These are phyloP conservation scores for Ferrisia virgata DNA, from an alignment of 2,888 invertebrate species.

Conservation along the genomic window DNA sequence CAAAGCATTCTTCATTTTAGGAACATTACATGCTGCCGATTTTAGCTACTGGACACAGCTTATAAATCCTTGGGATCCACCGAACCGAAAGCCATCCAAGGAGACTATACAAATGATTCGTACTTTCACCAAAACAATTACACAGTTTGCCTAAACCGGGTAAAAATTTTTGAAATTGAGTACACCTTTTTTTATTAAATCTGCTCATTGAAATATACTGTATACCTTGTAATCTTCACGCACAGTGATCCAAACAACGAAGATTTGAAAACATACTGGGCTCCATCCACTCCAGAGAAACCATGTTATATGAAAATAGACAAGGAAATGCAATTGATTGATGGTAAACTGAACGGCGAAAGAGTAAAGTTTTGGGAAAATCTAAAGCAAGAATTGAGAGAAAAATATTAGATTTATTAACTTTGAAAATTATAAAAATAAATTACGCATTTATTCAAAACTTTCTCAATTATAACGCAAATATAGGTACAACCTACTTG, in stretches of 20 bases:
- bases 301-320: conserved; percentile 2
- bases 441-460: too few relatives aligned
- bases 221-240: too few relatives aligned
- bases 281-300: neutral
- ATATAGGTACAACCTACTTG: too few relatives aligned
- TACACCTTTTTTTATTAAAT: neutral
- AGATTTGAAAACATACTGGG: neutral
- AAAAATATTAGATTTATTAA: neutral
- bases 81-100: neutral
- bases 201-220: neutral
- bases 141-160: conserved; percentile 17
- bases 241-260: conserved; percentile 10
- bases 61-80: neutral
- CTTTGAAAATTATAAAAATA: too few relatives aligned
- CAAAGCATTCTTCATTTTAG: neutral
- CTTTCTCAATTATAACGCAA: too few relatives aligned
- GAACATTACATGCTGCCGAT: neutral
- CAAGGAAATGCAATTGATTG: neutral
- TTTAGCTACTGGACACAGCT: neutral
- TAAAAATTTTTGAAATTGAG: neutral
- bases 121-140: neutral
- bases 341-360: conserved; percentile 6
- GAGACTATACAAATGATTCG: neutral
- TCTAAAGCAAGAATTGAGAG: neutral
- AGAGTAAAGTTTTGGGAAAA: neutral